Base-by-base conservation (phyloP, 2,797 vertebrate genomes). In the Poecilia wingei region DNA sequence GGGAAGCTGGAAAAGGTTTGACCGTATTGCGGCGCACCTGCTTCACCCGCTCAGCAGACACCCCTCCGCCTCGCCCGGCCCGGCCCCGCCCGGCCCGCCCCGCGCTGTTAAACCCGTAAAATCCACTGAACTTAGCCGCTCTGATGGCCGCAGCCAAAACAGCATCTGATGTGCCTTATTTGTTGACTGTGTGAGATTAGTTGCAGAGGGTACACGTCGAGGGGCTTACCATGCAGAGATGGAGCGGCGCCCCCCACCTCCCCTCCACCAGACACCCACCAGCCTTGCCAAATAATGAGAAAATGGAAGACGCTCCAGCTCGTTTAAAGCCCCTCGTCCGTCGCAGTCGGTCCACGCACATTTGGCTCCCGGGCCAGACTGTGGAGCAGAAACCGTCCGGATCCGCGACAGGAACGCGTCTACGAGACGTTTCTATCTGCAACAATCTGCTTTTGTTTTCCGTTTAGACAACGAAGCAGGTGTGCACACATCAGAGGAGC, bases 81-180 rank as follows among this genome's bases (percentile, higher is more conserved):
- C 87, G 74, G 86, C 82, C 76, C 76, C 80, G 66, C 87, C 84
- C 82, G 36, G 3, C 36, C 36, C 36, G 36, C 36, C 36, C 36
- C 75, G 39, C 78, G 7, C 83, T 72, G 76, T 87, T 95, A 95
- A 95, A 93, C 92, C 92, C 84, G 51, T 75, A 77, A 95, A 95
- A 96, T 95, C 95, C 95, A 93, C 93, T 93, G 93, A 95, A 94
- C 94, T 95, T 94, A 94, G 92, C 90, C 83, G 86, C 90, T 90
- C 84, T 86, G 91, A 88, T 81, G 90, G 90, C 89, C 78, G 75
- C 73, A 93, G 95, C 95, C 95, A 96, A 96, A 94, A 95, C 94
- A 95, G 95, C 95, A 96, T 96, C 95, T 96, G 95, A 96, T 93
- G 93, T 82, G 94, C 94, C 95, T 96, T 95, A 95, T 95, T 95